Percentiles rank a stretch among this genome's conserved stretches.
Conservation (phyloP, 1,140 invertebrate genomes). For the Asobara japonica region DNA sequence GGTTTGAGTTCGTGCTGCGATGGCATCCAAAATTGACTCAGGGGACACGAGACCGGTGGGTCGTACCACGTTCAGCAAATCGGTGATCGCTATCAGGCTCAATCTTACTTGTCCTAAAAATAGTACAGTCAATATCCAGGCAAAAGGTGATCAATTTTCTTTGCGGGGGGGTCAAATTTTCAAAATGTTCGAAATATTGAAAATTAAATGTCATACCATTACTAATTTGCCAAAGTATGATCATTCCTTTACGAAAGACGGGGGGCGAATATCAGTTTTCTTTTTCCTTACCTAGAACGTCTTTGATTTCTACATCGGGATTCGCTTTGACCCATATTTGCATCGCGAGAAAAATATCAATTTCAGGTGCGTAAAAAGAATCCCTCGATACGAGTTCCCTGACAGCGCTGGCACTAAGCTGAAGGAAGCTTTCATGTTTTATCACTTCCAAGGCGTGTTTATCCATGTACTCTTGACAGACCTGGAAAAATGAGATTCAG, state of each 20-base stretch:
- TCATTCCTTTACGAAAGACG: too few species aligned
- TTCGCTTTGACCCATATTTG: conserved; percentile 85
- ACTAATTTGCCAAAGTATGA: too few species aligned
- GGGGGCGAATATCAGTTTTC: too few species aligned
- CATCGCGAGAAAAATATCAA: conserved; percentile 93
- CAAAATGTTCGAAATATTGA: too few species aligned
- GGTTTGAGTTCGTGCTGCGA: conserved; percentile 82
- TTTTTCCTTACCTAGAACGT: conserved; percentile 58
- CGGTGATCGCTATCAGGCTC: conserved; percentile 86
- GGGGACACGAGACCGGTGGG: conserved; percentile 86
- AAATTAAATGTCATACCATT: too few species aligned
- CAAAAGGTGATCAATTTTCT: too few species aligned
- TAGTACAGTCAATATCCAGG: conserved; percentile 37
- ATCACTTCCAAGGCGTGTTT: conserved; percentile 87
- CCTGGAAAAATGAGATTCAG: conserved; percentile 64
- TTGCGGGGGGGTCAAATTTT: too few species aligned
- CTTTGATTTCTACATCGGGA: conserved; percentile 71
- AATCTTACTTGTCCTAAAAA: conserved; percentile 75
- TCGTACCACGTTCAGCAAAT: conserved; percentile 88
- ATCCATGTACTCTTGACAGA: conserved; percentile 87
- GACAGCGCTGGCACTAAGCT: conserved; percentile 82
- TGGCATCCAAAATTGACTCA: conserved; percentile 93
- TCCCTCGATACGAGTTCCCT: conserved; percentile 88
- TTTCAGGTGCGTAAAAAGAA: conserved; percentile 95
- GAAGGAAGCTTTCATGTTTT: conserved; percentile 83